A percentile compares a stretch with the other conserved stretches of the same genome.
Evolutionary conservation across 2,888 invertebrate species (phyloP).

Genomic region (Eristalis arbustorum): DNA sequence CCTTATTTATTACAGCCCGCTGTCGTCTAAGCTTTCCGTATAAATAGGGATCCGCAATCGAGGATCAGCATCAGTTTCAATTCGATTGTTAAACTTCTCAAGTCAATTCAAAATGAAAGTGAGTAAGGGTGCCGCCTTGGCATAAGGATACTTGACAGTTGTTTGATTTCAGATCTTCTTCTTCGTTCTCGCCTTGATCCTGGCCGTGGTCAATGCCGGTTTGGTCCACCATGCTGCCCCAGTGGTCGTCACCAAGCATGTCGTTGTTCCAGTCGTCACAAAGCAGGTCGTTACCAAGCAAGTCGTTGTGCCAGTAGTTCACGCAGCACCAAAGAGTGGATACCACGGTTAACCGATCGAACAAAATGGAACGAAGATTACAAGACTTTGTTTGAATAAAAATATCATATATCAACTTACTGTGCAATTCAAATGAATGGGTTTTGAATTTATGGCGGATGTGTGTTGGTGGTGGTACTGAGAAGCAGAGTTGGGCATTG

Average conservation of each 20-base stretch:
- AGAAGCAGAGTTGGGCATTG: no score
- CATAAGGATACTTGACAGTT: no score
- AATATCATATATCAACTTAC: no score
- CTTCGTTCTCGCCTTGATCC: background rate
- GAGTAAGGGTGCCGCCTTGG: background rate
- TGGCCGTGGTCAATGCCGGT: background rate
- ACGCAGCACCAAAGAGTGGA: no score
- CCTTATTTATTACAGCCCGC: no score
- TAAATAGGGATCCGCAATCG: background rate
- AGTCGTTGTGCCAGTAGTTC: background rate
- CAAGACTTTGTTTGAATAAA: no score
- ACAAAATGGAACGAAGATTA: no score
- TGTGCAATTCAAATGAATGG: no score
- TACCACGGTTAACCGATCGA: no score
- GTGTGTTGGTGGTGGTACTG: no score
- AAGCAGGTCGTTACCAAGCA: background rate
- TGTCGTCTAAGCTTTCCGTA: background rate
- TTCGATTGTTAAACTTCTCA: background rate
- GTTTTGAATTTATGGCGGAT: no score
- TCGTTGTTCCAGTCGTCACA: background rate
- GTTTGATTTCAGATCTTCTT: background rate
- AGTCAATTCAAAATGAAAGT: constrained; percentile 33
- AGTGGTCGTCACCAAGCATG: background rate
- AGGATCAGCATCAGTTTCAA: constrained; percentile 14
- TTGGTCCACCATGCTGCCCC: background rate